These are phyloP conservation scores for Phainopepla nitens DNA, from an alignment of 2,113 vertebrate genomes.

Conservation along the genomic window DNA sequence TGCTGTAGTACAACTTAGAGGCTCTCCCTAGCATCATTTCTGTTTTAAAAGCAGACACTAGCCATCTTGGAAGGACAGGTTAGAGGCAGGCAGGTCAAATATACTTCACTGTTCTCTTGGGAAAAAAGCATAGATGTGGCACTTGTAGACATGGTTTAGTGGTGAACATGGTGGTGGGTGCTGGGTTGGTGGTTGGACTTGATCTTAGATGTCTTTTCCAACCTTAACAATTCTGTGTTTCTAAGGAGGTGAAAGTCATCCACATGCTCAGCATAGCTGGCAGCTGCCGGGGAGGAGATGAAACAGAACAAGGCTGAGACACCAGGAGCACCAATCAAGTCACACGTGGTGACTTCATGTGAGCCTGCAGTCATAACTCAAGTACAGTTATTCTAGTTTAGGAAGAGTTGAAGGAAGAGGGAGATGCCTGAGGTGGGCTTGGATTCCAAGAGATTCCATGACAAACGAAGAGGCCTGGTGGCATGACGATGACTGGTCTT, in stretches of 20 bases:
- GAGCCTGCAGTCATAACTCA: background rate
- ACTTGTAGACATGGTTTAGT: background rate
- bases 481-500: fast-evolving
- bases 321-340: background rate
- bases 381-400: background rate
- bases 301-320: background rate
- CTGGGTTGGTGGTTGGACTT: background rate
- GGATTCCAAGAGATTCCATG: background rate
- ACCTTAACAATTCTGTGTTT: background rate
- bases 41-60: background rate
- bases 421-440: background rate
- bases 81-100: background rate
- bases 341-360: fast-evolving
- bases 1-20: background rate
- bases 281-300: background rate
- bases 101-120: background rate
- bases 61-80: background rate
- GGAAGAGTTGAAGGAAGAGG: background rate
- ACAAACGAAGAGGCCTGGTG: background rate
- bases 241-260: background rate
- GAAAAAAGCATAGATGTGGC: background rate
- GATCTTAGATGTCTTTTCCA: background rate
- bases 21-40: background rate
- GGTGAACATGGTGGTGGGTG: background rate
- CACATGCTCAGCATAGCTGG: background rate